Evolutionary conservation across 2,113 vertebrate genomes (phyloP), one percentile per base, ranked within the genome.

Genomic region (Oryzias curvinotus): DNA sequence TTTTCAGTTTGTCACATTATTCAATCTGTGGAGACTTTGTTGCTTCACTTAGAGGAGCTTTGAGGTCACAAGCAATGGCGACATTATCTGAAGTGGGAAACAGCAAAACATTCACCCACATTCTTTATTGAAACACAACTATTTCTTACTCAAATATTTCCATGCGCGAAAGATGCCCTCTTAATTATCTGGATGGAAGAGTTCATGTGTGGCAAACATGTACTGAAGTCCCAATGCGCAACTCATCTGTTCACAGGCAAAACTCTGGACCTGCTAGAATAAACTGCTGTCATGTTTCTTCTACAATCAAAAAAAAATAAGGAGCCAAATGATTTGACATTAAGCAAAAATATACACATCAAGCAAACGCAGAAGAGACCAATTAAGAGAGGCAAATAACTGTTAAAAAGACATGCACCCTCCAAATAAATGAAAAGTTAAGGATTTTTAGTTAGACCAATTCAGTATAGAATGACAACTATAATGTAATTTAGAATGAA

Each of bases 21-120:
- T 58, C 57, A 78, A 58, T 73, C 68, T 57, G 63, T 74, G 41
- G 74, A 65, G 56, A 65, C 5, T 49, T 51, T 36, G 36, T 36
- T 43, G 47, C 36, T 28, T 58, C 50, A 16, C n/a, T 28, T 36
- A 41, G 43, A 44, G 1, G 49, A 52, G 57, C 28, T 51, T 16
- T 17, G 64, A 14, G 30, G 57, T 59, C 3, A 46, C 14, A 56
- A 36, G 5, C 16, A 45, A 25, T 18, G 36, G 19, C 4, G 16
- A 17, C 18, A 42, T 19, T 14, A 10, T 41, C 3, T 5, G 44
- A 59, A 17, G 23, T 7, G 12, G 19, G 15, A 57, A 25, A 15
- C 14, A 18, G 44, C 16, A 18, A 28, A 58, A 17, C 25, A 16
- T 51, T 28, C 28, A n/a, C 41, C 53, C 14, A 26, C 23, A 46